A percentile compares a stretch with the other conserved stretches of the same genome.
Evolutionary conservation across 2,888 invertebrate genomes (phyloP).

Genomic region (Willowsia nigromaculata): DNA sequence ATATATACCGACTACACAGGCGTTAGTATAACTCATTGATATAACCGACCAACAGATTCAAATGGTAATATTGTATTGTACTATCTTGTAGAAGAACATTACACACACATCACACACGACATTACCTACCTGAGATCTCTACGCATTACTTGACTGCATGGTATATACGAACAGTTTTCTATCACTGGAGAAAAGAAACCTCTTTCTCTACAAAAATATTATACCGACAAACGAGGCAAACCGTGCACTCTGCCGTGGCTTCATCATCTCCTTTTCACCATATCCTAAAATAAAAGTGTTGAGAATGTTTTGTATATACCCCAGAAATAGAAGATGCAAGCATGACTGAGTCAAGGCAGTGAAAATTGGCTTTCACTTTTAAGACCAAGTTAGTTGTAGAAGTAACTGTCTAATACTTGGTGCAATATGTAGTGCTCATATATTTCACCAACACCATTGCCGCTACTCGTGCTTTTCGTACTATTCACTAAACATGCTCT

Average conservation of each 20-base stretch:
- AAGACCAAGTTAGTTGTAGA: neutral
- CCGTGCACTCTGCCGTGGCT: constrained; percentile 24
- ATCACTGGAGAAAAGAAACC: neutral
- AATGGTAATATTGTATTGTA: neutral
- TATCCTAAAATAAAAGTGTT: constrained; percentile 3
- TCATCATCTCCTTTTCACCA: constrained; percentile 1
- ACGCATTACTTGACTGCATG: no score
- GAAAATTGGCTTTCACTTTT: constrained; percentile 53
- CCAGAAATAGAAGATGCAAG: neutral
- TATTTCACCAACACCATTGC: constrained; percentile 26
- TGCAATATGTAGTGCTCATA: constrained; percentile 7
- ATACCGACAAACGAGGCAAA: constrained; percentile 28
- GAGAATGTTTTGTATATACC: neutral
- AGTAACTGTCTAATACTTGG: neutral
- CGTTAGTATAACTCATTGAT: neutral
- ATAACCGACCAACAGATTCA: constrained; percentile 2
- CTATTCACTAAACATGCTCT: constrained; percentile 18
- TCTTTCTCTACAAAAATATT: constrained; percentile 19
- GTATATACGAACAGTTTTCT: neutral
- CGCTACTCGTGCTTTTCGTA: neutral
- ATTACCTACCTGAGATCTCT: constrained; percentile 7
- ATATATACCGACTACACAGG: neutral
- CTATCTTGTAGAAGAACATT: neutral
- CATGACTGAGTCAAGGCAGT: neutral
- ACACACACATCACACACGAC: neutral